Percentiles rank a stretch among this genome's conserved stretches.
Evolutionary conservation across 2,797 vertebrate genomes (phyloP).

Genomic region (Tragelaphus oryx): DNA sequence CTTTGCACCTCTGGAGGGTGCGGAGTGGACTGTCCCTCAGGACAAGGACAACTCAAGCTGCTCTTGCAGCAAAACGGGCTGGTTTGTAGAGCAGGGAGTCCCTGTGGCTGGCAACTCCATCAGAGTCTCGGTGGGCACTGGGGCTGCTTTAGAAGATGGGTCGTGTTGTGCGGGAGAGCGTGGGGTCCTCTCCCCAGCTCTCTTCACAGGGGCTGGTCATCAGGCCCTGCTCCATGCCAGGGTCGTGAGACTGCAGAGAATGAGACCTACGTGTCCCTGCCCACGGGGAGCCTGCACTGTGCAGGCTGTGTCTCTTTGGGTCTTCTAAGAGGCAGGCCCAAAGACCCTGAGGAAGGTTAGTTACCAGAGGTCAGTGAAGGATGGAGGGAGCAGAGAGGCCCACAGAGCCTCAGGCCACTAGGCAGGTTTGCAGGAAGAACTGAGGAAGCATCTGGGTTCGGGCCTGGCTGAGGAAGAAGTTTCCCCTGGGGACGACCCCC

Average conservation of each 20-base stretch:
- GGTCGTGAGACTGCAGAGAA: not conserved
- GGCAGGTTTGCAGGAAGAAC: not conserved
- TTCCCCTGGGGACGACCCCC: not conserved
- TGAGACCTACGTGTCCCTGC: too few species aligned
- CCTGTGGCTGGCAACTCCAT: fast-evolving
- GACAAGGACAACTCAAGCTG: not conserved
- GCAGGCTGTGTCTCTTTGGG: not conserved
- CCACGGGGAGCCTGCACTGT: fast-evolving
- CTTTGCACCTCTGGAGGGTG: not conserved
- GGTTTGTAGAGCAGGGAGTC: not conserved
- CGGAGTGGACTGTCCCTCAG: not conserved
- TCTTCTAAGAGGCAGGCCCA: not conserved
- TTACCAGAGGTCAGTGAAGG: not conserved
- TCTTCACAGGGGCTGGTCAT: not conserved
- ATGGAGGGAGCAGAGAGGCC: not conserved
- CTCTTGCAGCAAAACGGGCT: not conserved
- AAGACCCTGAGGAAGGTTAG: not conserved
- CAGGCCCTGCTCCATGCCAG: not conserved
- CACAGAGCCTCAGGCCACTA: not conserved
- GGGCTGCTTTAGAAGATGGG: not conserved
- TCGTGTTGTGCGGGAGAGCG: fast-evolving
- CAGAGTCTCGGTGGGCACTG: not conserved
- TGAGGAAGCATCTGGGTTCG: not conserved
- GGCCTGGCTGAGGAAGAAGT: not conserved
- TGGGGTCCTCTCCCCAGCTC: fast-evolving